phyloP scores from a whole-genome alignment of 1,140 invertebrate genomes.

The Drosophila elegans region DNA sequence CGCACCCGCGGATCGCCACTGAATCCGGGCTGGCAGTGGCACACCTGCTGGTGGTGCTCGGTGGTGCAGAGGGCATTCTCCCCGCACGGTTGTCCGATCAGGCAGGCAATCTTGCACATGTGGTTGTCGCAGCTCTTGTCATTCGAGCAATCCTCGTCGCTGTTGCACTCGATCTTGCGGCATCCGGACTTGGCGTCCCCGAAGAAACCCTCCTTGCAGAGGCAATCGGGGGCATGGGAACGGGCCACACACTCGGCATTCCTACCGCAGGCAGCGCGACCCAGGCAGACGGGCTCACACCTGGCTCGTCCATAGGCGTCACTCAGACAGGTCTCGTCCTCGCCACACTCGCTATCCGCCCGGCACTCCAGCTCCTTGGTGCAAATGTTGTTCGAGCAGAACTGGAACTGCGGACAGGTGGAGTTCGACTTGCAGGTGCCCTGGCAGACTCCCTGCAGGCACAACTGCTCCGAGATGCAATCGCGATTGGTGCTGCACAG shows the following conservation, averaged over 20 bases:
- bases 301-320: slow-evolving; percentile 90
- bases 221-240: slow-evolving; percentile 90
- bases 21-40: slow-evolving; percentile 94
- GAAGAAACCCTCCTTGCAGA: slow-evolving; percentile 91
- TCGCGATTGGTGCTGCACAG: slow-evolving; percentile 91
- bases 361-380: slow-evolving; percentile 91
- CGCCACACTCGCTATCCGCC: slow-evolving; percentile 89
- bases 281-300: slow-evolving; percentile 90
- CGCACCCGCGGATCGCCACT: slow-evolving; percentile 90
- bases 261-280: slow-evolving; percentile 90
- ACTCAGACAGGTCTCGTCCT: slow-evolving; percentile 88
- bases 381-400: slow-evolving; percentile 93
- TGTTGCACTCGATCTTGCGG: slow-evolving; percentile 90
- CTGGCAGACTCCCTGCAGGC: slow-evolving; percentile 91
- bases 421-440: slow-evolving; percentile 91
- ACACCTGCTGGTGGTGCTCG: slow-evolving; percentile 90
- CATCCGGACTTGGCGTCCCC: slow-evolving; percentile 92
- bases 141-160: slow-evolving; percentile 90
- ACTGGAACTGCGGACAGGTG: slow-evolving; percentile 92
- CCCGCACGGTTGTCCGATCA: slow-evolving; percentile 92
- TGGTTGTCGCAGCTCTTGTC: slow-evolving; percentile 93
- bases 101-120: slow-evolving; percentile 93
- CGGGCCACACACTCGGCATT: slow-evolving; percentile 91
- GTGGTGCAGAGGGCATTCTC: slow-evolving; percentile 93
- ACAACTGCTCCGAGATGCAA: slow-evolving; percentile 92